These are phyloP conservation scores for Lochmaea capreae DNA, from an alignment of 2,888 invertebrate genomes.

Conservation along the genomic window DNA sequence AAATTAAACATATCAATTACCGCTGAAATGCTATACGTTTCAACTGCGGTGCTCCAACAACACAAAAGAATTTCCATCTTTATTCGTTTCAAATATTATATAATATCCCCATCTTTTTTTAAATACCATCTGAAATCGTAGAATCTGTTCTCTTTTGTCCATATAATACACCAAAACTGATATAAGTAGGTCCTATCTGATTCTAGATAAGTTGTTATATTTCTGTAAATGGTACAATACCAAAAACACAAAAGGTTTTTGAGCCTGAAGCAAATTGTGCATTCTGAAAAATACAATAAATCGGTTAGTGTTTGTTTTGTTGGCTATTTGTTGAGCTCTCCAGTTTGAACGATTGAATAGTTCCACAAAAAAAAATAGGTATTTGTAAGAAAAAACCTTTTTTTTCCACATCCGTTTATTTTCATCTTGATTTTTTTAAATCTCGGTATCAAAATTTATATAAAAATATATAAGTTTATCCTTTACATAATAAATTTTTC, in stretches of 20 bases:
- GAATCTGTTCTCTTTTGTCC: conserved; percentile 38
- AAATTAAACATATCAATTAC: conserved; percentile 48
- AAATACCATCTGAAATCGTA: conserved; percentile 37
- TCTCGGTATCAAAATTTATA: no score
- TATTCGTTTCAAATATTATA: not conserved
- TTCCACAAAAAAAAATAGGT: not conserved
- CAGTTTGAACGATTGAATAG: not conserved
- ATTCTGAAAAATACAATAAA: conserved; percentile 25
- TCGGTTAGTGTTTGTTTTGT: conserved; percentile 26
- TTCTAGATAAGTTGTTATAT: conserved; percentile 45
- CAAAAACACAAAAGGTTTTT: conserved; percentile 42
- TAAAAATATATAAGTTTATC: no score
- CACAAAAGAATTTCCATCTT: conserved; percentile 32
- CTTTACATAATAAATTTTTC: no score
- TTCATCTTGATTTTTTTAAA: no score
- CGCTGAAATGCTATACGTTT: conserved; percentile 40
- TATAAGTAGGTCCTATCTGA: conserved; percentile 45
- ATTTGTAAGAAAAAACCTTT: not conserved
- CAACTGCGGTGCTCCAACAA: conserved; percentile 38
- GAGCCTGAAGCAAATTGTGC: conserved; percentile 36
- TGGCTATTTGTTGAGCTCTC: conserved; percentile 11
- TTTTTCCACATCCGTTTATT: no score
- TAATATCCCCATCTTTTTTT: conserved; percentile 27
- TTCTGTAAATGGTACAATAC: conserved; percentile 46
- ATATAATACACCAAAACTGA: conserved; percentile 42